These are phyloP conservation scores for Enteromius mattozi DNA, from an alignment of 2,797 vertebrate genomes.

Conservation along the genomic window DNA sequence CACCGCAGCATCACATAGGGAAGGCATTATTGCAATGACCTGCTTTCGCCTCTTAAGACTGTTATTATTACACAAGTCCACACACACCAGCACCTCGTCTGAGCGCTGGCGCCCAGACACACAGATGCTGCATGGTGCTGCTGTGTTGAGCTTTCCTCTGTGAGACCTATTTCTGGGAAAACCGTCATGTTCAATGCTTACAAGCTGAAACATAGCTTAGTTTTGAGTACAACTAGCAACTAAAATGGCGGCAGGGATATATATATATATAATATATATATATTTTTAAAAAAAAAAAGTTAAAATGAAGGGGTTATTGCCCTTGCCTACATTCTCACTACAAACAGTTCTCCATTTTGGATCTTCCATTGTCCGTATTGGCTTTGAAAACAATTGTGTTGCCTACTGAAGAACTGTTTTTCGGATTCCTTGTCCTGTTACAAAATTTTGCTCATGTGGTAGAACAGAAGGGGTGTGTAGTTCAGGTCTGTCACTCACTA, in stretches of 20 bases:
- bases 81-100: slow-evolving; percentile 50
- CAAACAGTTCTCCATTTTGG: slow-evolving; percentile 15
- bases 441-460: slow-evolving; percentile 26
- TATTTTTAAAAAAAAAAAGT: neutral
- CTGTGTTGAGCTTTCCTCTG: slow-evolving; percentile 49
- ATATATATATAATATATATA: slow-evolving; percentile 9
- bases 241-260: slow-evolving; percentile 62
- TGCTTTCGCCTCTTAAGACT: slow-evolving; percentile 74
- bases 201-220: slow-evolving; percentile 51
- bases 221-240: slow-evolving; percentile 55
- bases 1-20: slow-evolving; percentile 34
- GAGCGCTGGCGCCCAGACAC: slow-evolving; percentile 67
- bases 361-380: slow-evolving; percentile 46
- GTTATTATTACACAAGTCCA: slow-evolving; percentile 72
- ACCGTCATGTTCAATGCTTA: slow-evolving; percentile 32
- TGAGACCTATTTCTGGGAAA: slow-evolving; percentile 48
- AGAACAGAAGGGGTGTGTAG: slow-evolving; percentile 39
- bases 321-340: slow-evolving; percentile 34
- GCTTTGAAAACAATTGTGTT: slow-evolving; percentile 31
- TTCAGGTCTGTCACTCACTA: slow-evolving; percentile 44
- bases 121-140: slow-evolving; percentile 52
- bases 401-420: slow-evolving; percentile 43
- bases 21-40: slow-evolving; percentile 60
- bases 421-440: slow-evolving; percentile 33
- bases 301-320: slow-evolving; percentile 33